These are phyloP conservation scores for Monodelphis domestica DNA, from an alignment of 2,797 vertebrate species.

Conservation along the genomic window DNA sequence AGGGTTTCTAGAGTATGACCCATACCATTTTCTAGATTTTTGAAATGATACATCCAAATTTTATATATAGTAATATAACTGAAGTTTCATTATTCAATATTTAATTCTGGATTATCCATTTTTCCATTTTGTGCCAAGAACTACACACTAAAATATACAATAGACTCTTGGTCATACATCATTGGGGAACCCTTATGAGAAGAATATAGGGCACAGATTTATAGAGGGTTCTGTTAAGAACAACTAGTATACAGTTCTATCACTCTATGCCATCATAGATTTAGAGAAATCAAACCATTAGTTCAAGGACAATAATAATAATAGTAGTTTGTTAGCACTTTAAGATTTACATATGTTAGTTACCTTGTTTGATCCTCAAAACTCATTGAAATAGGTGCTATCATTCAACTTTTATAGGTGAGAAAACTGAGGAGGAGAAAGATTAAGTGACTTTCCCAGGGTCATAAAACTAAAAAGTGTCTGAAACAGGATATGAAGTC, in stretches of 20 bases:
- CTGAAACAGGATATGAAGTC: not conserved
- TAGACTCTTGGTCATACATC: conserved; percentile 56
- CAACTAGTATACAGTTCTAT: conserved; percentile 44
- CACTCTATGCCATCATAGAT: conserved; percentile 8
- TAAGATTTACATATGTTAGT: not conserved
- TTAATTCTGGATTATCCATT: conserved; percentile 55
- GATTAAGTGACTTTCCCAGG: not conserved
- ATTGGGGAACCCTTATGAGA: conserved; percentile 51
- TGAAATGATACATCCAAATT: conserved; percentile 46
- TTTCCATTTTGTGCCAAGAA: conserved; percentile 64
- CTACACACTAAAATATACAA: conserved; percentile 55
- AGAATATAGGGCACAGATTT: conserved; percentile 35
- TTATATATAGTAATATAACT: conserved; percentile 59
- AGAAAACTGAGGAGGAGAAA: not conserved
- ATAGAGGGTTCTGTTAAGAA: conserved; percentile 53
- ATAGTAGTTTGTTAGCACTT: not conserved
- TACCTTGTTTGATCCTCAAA: not conserved
- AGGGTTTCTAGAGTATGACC: conserved; percentile 18
- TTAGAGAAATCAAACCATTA: conserved; percentile 47
- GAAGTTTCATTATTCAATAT: conserved; percentile 59
- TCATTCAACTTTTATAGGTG: not conserved
- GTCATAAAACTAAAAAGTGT: not conserved
- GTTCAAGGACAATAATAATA: conserved; percentile 24
- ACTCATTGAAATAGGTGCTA: not conserved
- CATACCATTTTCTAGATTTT: conserved; percentile 46